Base-by-base conservation (phyloP, 2,888 invertebrate species). In the Agonum fuliginosum region DNA sequence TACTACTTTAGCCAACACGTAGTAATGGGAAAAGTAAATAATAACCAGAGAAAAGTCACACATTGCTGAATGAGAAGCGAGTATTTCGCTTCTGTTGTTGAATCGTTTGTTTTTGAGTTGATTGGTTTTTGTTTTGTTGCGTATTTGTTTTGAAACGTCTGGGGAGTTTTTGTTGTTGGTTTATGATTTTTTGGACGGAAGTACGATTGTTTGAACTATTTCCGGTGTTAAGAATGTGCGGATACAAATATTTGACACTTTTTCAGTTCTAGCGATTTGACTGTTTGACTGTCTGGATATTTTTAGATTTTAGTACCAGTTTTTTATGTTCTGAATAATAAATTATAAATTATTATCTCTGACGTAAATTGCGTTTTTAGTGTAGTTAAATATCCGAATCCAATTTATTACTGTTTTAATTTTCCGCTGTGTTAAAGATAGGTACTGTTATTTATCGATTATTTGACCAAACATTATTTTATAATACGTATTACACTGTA, bases 21-120 rank as follows among this genome's bases (percentile, higher is more conserved):
- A 22, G 27, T 69, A 69, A 69, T 69, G 69, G 69, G 69, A 69
- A 69, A 69, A 69, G 46, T 46, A 69, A 69, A 69, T 24, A 69
- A 43, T 24, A 37, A 67, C 8, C 41, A 41, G 12, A 12, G 27
- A 58, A 24, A 58, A 58, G 41, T 67, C 69, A 46, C 69, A 69
- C 69, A 43, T 69, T 22, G 30, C 27, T 62, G 30, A 27, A 30
- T 46, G 19, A 30, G 30, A 30, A 30, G 30, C 6, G 8, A 46
- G 46, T 17, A 46, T 46, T 62, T 27, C 19, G 30, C 58, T 62
- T 62, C 58, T 62, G 58, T 62, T 62, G 30, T 62, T 62, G 14
- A 62, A 24, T 20, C 54, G 22, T 54, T 20, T 22, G 24, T n/a
- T 54, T 54, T 54, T 54, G n/a, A n/a, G n/a, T n/a, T 22, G 54